Evolutionary conservation across 2,797 vertebrate species (phyloP).

Genomic region (Gadopsis bispinosus): DNA sequence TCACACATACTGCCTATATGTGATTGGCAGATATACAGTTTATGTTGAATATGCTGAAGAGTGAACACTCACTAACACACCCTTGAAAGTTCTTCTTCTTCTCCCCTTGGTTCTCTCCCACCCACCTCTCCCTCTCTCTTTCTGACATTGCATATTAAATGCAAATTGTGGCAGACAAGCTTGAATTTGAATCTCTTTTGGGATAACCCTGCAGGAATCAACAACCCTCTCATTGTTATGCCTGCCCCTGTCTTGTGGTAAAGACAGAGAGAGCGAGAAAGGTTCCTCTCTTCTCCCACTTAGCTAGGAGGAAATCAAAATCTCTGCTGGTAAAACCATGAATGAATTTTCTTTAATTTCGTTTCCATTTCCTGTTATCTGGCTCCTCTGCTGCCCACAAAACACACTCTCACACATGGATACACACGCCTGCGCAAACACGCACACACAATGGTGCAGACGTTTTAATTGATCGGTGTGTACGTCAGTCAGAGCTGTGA

Average conservation of each 20-base stretch:
- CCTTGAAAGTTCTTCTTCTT: slow-evolving; percentile 15
- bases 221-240: slow-evolving; percentile 56
- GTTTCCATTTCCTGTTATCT: slow-evolving; percentile 54
- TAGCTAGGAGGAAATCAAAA: slow-evolving; percentile 48
- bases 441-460: slow-evolving; percentile 26
- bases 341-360: slow-evolving; percentile 41
- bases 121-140: slow-evolving; percentile 4
- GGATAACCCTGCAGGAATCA: slow-evolving; percentile 28
- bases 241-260: slow-evolving; percentile 33
- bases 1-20: neutral
- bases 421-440: neutral
- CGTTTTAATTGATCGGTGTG: slow-evolving; percentile 43
- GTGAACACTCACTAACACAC: slow-evolving; percentile 16
- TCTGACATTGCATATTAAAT: slow-evolving; percentile 46
- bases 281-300: slow-evolving; percentile 26
- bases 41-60: slow-evolving; percentile 15
- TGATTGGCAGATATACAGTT: slow-evolving; percentile 8
- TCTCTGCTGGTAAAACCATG: slow-evolving; percentile 35
- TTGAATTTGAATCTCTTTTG: slow-evolving; percentile 56
- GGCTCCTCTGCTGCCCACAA: slow-evolving; percentile 23
- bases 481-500: slow-evolving; percentile 50
- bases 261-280: slow-evolving; percentile 12
- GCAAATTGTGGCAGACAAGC: slow-evolving; percentile 42
- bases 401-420: slow-evolving; percentile 20
- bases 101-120: neutral